phyloP scores from a whole-genome alignment of 2,888 invertebrate species.

The Hyposoter didymator region DNA sequence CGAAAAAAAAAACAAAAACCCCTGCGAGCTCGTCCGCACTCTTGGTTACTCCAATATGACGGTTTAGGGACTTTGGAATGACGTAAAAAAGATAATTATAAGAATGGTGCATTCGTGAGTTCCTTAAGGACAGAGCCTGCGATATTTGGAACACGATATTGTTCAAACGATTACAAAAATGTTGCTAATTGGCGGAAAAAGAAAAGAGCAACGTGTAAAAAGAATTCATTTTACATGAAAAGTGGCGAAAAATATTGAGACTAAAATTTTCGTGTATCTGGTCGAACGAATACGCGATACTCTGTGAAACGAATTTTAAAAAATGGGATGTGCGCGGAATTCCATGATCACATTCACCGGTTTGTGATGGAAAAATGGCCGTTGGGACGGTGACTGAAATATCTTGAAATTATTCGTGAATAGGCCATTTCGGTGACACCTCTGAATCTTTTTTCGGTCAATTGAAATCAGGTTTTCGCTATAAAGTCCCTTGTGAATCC shows the following conservation, averaged over 20 bases:
- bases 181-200: not conserved
- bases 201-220: not conserved
- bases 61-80: not conserved
- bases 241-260: not conserved
- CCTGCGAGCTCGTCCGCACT: too few species aligned
- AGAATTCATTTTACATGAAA: not conserved
- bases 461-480: constrained; percentile 5
- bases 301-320: not conserved
- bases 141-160: not conserved
- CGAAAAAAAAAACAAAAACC: too few species aligned
- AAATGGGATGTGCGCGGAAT: not conserved
- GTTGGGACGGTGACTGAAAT: constrained; percentile 49
- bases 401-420: constrained; percentile 41
- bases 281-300: not conserved
- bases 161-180: not conserved
- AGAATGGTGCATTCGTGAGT: constrained; percentile 15
- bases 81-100: constrained; percentile 23
- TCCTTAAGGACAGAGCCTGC: not conserved
- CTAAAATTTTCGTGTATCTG: not conserved
- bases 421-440: constrained; percentile 54
- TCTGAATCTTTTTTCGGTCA: constrained; percentile 8
- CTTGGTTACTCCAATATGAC: too few species aligned
- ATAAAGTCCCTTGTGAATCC: not conserved
- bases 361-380: constrained; percentile 49
- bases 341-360: not conserved